Evolutionary conservation across 2,113 vertebrate genomes (phyloP), one percentile per base, ranked within the genome.

Genomic region (Indicator indicator): DNA sequence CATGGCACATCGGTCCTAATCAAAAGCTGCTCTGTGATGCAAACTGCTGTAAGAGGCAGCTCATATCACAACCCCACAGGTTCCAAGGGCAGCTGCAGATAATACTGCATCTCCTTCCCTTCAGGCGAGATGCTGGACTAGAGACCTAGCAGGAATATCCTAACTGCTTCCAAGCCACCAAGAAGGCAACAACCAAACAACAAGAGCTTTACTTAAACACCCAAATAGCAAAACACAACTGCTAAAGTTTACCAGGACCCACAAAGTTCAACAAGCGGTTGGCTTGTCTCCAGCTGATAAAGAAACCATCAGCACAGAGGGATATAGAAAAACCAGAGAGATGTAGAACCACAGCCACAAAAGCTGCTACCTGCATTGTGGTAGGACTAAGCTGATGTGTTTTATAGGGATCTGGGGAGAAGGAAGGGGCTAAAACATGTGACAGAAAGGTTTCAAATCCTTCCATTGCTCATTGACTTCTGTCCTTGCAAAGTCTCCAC

Each of bases 11-110:
- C 16, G 27, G 32, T 63, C 38, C 89, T 96, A 86, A 97, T 97
- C 95, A 97, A 97, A 97, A 91, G 80, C 90, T 42, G 59, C 58
- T 88, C 86, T 50, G 7, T 6, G 92, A 79, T 93, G 86, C 79
- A 86, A 95, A 94, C 42, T 40, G 77, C 91, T 90, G 54, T 56
- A 89, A 93, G 84, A 83, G 79, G 83, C 94, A 86, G 79, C 83
- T 96, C 80, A 8, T 56, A 70, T 24, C 77, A 44, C 68, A 69
- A 28, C 40, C 65, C n/a, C 0, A 1, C 48, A 36, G 75, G 73
- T 86, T 30, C 69, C 65, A 48, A 94, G 93, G 93, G 70, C 88
- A 91, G 84, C 72, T 54, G 80, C 79, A 78, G 74, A 50, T 72
- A 67, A 80, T 7, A 5, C 24, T 32, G 70, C 21, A 48, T 42